These are phyloP conservation scores for Limosa lapponica DNA, from an alignment of 2,797 vertebrate species.

Conservation along the genomic window DNA sequence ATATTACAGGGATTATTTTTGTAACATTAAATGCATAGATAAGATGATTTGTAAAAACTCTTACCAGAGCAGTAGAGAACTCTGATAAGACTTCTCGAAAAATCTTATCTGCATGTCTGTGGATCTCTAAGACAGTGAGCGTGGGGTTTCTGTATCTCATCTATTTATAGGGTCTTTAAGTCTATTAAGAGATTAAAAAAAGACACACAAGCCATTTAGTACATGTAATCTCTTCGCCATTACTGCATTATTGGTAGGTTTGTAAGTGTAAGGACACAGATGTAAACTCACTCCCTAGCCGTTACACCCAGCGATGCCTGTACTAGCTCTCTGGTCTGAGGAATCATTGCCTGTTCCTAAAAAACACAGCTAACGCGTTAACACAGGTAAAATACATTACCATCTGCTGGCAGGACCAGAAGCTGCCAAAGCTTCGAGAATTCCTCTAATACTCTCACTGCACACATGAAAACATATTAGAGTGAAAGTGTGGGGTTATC, in stretches of 20 bases:
- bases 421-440: not conserved
- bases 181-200: not conserved
- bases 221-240: not conserved
- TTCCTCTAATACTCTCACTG: not conserved
- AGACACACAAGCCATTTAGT: not conserved
- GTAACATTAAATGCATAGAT: not conserved
- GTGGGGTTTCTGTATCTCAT: not conserved
- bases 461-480: not conserved
- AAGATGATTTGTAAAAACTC: not conserved
- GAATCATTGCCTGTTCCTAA: not conserved
- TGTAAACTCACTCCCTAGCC: not conserved
- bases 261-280: not conserved
- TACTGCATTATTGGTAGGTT: not conserved
- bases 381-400: not conserved
- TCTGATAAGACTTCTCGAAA: not conserved
- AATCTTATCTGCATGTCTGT: not conserved
- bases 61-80: not conserved
- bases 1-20: not conserved
- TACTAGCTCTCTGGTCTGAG: not conserved
- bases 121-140: not conserved
- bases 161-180: not conserved
- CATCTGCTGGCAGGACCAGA: not conserved
- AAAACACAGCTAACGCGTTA: accelerated
- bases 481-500: not conserved
- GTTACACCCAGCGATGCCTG: not conserved